Conservation (phyloP, 37 sponge, comb jelly and placozoan genomes). For the Crambe crambe region DNA sequence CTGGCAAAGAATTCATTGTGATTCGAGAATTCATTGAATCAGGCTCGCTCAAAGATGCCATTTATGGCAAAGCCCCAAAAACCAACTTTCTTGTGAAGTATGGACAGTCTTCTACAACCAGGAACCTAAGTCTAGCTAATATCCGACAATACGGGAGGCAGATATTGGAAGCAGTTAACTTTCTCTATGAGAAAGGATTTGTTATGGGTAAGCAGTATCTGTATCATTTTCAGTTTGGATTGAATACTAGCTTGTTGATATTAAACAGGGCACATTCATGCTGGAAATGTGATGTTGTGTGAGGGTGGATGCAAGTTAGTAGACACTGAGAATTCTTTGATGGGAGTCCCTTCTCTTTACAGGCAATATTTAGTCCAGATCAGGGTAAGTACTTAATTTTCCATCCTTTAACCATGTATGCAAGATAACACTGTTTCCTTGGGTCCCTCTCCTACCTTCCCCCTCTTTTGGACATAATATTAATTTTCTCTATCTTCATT, state of each 20-base stretch:
- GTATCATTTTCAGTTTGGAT: neutral
- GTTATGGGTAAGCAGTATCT: conserved; percentile 50
- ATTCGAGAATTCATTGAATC: conserved; percentile 41
- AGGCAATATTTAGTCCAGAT: conserved; percentile 50
- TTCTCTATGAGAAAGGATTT: conserved; percentile 74
- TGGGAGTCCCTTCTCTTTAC: conserved; percentile 68
- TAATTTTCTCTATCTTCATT: conserved; percentile 7
- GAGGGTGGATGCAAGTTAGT: conserved; percentile 65
- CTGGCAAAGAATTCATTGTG: conserved; percentile 56
- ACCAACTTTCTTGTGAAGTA: conserved; percentile 52
- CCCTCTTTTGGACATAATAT: too few species aligned
- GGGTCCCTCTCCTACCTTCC: too few species aligned
- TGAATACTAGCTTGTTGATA: neutral
- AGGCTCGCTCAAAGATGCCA: conserved; percentile 74
- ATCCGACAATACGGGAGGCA: conserved; percentile 74
- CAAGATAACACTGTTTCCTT: neutral
- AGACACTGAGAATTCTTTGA: conserved; percentile 72
- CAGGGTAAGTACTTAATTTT: conserved; percentile 48
- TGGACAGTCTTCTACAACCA: neutral
- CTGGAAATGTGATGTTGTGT: conserved; percentile 81
- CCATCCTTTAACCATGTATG: too few species aligned
- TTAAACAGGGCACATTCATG: conserved; percentile 70
- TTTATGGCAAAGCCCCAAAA: conserved; percentile 39
- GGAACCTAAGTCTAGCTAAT: conserved; percentile 12
- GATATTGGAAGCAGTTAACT: conserved; percentile 76